Evolutionary conservation across 1,140 invertebrate genomes (phyloP).

Genomic region (Psilanteris sp.): DNA sequence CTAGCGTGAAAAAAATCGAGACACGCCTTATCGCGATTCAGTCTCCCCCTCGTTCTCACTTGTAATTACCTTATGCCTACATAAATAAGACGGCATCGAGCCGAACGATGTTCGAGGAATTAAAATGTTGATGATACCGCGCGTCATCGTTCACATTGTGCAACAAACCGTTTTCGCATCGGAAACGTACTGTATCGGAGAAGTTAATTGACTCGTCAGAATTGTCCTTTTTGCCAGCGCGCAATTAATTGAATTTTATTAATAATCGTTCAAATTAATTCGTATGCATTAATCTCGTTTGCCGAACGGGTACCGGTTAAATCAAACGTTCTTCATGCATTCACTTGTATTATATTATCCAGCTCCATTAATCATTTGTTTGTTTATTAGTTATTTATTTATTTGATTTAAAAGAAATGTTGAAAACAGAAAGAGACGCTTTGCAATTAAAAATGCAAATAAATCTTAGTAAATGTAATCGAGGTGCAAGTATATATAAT

Average conservation of each 20-base stretch:
- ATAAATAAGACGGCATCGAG: conserved; percentile 50
- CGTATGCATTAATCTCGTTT: too few relatives aligned
- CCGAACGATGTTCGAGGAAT: conserved; percentile 25
- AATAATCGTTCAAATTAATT: too few relatives aligned
- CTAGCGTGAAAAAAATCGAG: conserved; percentile 51
- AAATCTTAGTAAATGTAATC: too few relatives aligned
- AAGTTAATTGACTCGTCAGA: conserved; percentile 14
- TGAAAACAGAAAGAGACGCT: too few relatives aligned
- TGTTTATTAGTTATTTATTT: too few relatives aligned
- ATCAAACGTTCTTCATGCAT: too few relatives aligned
- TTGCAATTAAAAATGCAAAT: too few relatives aligned
- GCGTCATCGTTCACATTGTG: conserved; percentile 30
- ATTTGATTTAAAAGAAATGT: too few relatives aligned
- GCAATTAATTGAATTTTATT: background rate
- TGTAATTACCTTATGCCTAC: conserved; percentile 59
- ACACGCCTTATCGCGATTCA: conserved; percentile 58
- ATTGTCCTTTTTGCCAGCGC: background rate
- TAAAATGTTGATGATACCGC: conserved; percentile 45
- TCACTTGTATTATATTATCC: too few relatives aligned
- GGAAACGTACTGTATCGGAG: background rate
- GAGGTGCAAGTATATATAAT: too few relatives aligned
- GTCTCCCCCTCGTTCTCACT: conserved; percentile 52
- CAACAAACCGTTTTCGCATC: conserved; percentile 15
- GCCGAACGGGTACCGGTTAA: too few relatives aligned
- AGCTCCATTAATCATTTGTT: too few relatives aligned